These are phyloP conservation scores for Drymonia ruficornis DNA, from an alignment of 2,888 invertebrate species.

Conservation along the genomic window DNA sequence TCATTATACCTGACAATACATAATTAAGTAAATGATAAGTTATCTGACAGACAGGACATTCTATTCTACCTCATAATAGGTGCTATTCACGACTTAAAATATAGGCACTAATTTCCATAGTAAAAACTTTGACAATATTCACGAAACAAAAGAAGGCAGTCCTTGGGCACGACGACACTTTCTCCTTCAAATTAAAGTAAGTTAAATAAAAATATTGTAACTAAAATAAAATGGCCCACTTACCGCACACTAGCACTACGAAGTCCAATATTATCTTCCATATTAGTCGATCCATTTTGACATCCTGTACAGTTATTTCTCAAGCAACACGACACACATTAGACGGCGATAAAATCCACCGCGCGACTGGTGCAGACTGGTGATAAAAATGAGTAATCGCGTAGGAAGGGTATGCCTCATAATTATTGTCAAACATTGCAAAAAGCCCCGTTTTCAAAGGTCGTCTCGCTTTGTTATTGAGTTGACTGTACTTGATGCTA, in stretches of 20 bases:
- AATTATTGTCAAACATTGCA: conserved; percentile 39
- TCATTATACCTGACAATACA: no score
- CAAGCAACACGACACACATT: conserved; percentile 22
- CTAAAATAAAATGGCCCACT: conserved; percentile 37
- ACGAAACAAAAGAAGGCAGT: conserved; percentile 2
- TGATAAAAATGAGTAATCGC: conserved; percentile 33
- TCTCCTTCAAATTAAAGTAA: neutral
- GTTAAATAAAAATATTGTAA: neutral
- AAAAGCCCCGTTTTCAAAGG: conserved; percentile 28
- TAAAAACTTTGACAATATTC: no score
- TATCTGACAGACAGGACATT: no score
- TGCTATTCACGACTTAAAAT: no score
- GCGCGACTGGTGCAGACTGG: conserved; percentile 51
- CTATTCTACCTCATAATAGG: no score
- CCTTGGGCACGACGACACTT: neutral
- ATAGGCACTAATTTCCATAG: no score
- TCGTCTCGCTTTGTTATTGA: conserved; percentile 18
- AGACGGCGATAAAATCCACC: conserved; percentile 32
- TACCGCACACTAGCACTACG: conserved; percentile 60
- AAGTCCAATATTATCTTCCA: conserved; percentile 70
- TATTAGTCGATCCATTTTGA: conserved; percentile 52
- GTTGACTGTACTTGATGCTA: neutral
- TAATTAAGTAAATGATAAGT: no score
- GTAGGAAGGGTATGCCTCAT: conserved; percentile 38
- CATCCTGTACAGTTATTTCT: conserved; percentile 5